phyloP scores from a whole-genome alignment of 2,113 vertebrate genomes.

The Dicaeum eximium region DNA sequence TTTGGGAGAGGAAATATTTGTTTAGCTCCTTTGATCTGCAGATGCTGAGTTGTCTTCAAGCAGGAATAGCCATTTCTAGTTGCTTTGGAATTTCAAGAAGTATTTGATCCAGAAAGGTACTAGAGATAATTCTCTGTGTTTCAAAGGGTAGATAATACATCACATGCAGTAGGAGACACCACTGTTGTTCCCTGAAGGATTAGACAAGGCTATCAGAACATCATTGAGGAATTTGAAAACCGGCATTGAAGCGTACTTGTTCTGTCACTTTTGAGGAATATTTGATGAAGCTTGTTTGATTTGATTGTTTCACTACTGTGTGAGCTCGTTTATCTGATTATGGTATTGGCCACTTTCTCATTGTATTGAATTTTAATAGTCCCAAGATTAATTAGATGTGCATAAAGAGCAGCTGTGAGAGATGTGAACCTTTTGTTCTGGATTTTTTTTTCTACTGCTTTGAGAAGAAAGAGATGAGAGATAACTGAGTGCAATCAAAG shows the following conservation, averaged over 20 bases:
- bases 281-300: constrained; percentile 52
- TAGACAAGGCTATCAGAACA: background rate
- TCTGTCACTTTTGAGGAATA: constrained; percentile 33
- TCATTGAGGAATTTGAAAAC: background rate
- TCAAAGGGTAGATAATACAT: background rate
- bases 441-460: background rate
- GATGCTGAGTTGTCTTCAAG: background rate
- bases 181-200: background rate
- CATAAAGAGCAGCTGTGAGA: background rate
- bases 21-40: constrained; percentile 16
- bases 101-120: background rate
- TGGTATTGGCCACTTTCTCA: constrained; percentile 25
- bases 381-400: constrained; percentile 33
- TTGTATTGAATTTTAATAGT: constrained; percentile 43
- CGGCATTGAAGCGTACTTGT: constrained; percentile 15
- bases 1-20: background rate
- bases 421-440: constrained; percentile 20
- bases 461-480: constrained; percentile 2
- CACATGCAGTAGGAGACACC: background rate
- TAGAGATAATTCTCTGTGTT: constrained; percentile 7
- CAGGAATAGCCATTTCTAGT: background rate
- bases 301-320: constrained; percentile 27
- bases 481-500: background rate
- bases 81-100: background rate
- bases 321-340: constrained; percentile 36